These are phyloP conservation scores for Mylabris sibirica DNA, from an alignment of 2,888 invertebrate genomes.

Conservation along the genomic window DNA sequence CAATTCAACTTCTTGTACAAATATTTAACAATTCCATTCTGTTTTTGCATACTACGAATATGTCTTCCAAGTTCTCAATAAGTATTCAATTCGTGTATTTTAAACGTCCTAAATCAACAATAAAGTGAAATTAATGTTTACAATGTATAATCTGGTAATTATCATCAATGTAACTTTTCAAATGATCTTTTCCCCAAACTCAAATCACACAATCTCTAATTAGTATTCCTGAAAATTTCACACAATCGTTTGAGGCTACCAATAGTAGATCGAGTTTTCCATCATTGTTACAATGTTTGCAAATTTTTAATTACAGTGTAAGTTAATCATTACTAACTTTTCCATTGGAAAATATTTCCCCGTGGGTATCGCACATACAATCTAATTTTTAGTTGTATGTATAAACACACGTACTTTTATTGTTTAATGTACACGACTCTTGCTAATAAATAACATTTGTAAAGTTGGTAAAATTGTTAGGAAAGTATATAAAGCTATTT, in stretches of 20 bases:
- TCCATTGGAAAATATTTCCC: no score
- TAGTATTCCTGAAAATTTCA: not conserved
- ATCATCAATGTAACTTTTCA: not conserved
- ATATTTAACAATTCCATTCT: not conserved
- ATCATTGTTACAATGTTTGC: no score
- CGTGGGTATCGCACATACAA: no score
- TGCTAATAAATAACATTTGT: not conserved
- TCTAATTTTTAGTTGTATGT: not conserved
- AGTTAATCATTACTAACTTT: no score
- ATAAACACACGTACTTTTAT: not conserved
- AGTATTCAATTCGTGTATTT: not conserved
- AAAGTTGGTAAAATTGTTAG: not conserved
- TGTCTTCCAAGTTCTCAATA: not conserved
- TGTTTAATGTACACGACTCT: not conserved
- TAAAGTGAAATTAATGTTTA: slow-evolving; percentile 1
- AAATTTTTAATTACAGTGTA: no score
- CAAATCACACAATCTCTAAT: not conserved
- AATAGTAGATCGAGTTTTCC: not conserved
- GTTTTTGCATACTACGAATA: not conserved
- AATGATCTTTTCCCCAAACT: not conserved
- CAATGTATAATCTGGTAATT: not conserved
- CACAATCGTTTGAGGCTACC: not conserved
- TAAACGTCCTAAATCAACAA: not conserved
- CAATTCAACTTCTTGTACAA: not conserved
- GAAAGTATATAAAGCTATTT: not conserved